phyloP scores from a whole-genome alignment of 2,888 invertebrate species.

The Dicyrtoma fusca region DNA sequence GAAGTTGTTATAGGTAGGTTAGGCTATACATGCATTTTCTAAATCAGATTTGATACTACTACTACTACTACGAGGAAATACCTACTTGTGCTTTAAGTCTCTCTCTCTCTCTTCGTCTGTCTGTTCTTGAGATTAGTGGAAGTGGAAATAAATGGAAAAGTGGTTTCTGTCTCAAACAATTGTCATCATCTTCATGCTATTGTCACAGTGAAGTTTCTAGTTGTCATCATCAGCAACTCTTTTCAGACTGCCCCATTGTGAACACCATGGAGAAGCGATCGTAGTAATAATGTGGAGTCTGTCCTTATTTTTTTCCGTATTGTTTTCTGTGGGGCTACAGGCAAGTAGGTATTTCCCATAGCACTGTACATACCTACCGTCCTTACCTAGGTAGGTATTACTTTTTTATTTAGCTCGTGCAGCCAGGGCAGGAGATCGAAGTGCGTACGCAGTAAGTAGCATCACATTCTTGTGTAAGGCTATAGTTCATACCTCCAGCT shows the following conservation, averaged over 20 bases:
- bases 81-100: neutral
- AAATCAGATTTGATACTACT: neutral
- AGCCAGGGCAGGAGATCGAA: neutral
- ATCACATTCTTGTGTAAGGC: too few relatives aligned
- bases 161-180: conserved; percentile 18
- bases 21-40: neutral
- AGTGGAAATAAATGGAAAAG: conserved; percentile 22
- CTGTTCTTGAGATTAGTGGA: conserved; percentile 22
- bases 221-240: neutral
- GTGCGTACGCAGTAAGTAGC: too few relatives aligned
- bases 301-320: neutral
- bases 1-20: neutral
- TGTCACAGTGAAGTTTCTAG: conserved; percentile 7
- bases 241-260: too few relatives aligned
- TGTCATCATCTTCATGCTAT: conserved; percentile 18
- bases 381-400: neutral
- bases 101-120: neutral
- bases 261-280: too few relatives aligned
- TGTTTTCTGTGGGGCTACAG: neutral
- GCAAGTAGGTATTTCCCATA: too few relatives aligned
- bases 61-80: neutral
- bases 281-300: too few relatives aligned
- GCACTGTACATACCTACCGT: too few relatives aligned
- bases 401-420: too few relatives aligned
- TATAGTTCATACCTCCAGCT: too few relatives aligned